phyloP scores from a whole-genome alignment of 2,888 invertebrate genomes.

The Therioaphis trifolii region DNA sequence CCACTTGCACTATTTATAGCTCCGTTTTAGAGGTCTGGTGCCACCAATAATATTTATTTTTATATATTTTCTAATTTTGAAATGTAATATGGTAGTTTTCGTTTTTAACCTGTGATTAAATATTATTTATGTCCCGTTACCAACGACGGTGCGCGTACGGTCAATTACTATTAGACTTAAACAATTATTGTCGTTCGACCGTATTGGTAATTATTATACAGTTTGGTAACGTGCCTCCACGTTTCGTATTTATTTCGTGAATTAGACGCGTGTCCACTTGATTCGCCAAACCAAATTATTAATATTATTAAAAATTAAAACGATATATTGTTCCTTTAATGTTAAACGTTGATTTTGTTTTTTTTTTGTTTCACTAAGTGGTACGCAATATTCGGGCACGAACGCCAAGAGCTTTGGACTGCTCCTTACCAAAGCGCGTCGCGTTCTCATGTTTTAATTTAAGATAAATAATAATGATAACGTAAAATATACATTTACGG shows the following conservation, averaged over 20 bases:
- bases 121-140: not conserved
- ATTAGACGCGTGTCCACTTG: not conserved
- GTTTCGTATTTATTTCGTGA: too few relatives aligned
- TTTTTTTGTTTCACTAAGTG: conserved; percentile 21
- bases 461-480: too few relatives aligned
- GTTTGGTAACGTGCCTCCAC: not conserved
- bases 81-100: too few relatives aligned
- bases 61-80: too few relatives aligned
- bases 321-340: conserved; percentile 14
- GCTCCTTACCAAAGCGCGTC: too few relatives aligned
- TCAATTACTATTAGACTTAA: conserved; percentile 34
- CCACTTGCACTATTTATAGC: too few relatives aligned
- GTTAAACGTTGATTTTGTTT: conserved; percentile 4
- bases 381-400: not conserved
- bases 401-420: too few relatives aligned
- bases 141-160: not conserved
- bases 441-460: too few relatives aligned
- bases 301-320: conserved; percentile 20
- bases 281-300: conserved; percentile 37
- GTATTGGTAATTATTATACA: not conserved
- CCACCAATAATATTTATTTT: too few relatives aligned
- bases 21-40: too few relatives aligned
- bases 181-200: conserved; percentile 2
- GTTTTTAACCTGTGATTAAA: not conserved
- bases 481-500: too few relatives aligned